Evolutionary conservation across 23 tunicate species (phyloP).

Genomic region (Oikopleura dioica): DNA sequence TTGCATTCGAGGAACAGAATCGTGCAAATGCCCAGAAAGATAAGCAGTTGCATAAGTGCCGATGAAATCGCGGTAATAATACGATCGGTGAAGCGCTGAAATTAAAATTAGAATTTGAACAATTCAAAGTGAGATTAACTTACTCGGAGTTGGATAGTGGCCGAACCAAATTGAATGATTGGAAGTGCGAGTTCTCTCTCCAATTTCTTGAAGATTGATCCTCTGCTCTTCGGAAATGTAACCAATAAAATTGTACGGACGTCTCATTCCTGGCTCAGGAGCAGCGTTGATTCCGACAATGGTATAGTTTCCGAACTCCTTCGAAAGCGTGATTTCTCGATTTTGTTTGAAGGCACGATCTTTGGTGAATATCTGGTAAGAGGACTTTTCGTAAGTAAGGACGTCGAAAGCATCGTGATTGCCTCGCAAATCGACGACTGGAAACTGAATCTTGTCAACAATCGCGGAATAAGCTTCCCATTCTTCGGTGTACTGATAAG

Average conservation of each 20-base stretch:
- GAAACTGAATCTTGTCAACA: conserved; percentile 23
- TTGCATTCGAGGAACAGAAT: conserved; percentile 8
- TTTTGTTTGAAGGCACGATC: conserved; percentile 21
- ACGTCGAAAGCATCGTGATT: conserved; percentile 34
- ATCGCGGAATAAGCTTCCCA: conserved; percentile 51
- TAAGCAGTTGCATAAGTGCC: conserved; percentile 31
- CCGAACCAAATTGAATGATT: conserved; percentile 66
- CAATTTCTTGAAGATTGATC: conserved; percentile 19
- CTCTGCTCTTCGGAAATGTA: conserved; percentile 19
- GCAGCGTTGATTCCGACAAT: conserved; percentile 72
- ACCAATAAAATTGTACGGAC: conserved; percentile 72
- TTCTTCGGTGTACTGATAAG: conserved; percentile 38
- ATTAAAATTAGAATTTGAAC: background rate
- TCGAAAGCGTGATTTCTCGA: conserved; percentile 19
- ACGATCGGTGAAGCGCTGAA: background rate
- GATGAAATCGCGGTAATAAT: conserved; percentile 17
- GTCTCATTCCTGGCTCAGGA: conserved; percentile 41
- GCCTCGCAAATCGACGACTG: conserved; percentile 55
- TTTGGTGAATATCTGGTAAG: conserved; percentile 23
- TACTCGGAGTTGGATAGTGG: conserved; percentile 53
- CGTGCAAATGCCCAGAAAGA: conserved; percentile 63
- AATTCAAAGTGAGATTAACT: background rate
- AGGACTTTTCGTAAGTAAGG: conserved; percentile 27
- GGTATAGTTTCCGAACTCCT: conserved; percentile 52
- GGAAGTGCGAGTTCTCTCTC: conserved; percentile 9